A percentile compares a stretch with the other conserved stretches of the same genome.
Evolutionary conservation across 2,888 invertebrate species (phyloP).

Genomic region (Yponomeuta malinellus): DNA sequence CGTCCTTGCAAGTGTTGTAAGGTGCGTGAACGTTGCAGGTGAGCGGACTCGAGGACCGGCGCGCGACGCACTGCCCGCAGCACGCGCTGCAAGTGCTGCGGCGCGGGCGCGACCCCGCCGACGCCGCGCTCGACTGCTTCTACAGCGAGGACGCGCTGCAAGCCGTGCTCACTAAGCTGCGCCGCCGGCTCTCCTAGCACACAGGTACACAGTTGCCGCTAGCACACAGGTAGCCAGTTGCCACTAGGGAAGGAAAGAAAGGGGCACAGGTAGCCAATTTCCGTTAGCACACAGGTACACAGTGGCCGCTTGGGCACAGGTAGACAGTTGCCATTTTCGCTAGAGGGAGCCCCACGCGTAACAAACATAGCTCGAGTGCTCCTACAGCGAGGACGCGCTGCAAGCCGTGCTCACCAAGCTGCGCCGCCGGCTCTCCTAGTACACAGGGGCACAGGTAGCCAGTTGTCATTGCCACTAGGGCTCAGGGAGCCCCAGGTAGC

Average conservation of each 20-base stretch:
- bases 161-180: background rate
- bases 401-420: background rate
- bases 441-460: too few relatives aligned
- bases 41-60: constrained; percentile 26
- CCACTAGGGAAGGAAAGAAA: too few relatives aligned
- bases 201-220: too few relatives aligned
- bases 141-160: constrained; percentile 2
- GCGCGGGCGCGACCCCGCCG: background rate
- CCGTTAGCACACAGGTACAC: background rate
- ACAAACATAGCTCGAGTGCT: too few relatives aligned
- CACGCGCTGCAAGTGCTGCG: constrained; percentile 34
- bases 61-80: constrained; percentile 32
- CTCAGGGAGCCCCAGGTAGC: too few relatives aligned
- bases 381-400: background rate
- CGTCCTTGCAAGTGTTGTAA: too few relatives aligned
- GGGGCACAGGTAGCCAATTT: too few relatives aligned
- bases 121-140: constrained; percentile 6
- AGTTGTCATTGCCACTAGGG: too few relatives aligned
- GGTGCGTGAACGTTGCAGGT: constrained; percentile 27
- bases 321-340: background rate
- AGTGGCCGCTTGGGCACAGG: too few relatives aligned
- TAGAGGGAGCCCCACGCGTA: background rate
- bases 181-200: background rate
- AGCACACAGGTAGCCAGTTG: too few relatives aligned
- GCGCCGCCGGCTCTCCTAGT: background rate